A percentile compares a stretch with the other conserved stretches of the same genome.
These are phyloP conservation scores for Manduca sexta DNA, from an alignment of 1,140 invertebrate genomes.

Conservation along the genomic window DNA sequence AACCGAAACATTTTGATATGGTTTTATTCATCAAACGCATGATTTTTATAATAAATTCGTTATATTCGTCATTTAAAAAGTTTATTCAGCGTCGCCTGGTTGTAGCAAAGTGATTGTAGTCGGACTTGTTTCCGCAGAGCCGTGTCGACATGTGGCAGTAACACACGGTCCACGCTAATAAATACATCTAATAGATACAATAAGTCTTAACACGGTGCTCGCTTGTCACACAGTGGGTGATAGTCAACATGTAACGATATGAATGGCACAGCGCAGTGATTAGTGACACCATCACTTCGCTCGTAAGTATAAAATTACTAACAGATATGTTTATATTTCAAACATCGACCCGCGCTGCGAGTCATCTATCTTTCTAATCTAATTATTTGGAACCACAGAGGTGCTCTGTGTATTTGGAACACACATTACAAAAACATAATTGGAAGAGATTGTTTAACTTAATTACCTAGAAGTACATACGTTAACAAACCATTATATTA, in stretches of 20 bases:
- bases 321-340: background rate
- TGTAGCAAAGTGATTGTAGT: constrained; percentile 7
- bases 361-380: constrained; percentile 6
- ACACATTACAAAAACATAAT: constrained; percentile 17
- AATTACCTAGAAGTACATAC: constrained; percentile 23
- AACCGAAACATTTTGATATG: background rate
- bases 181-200: no score
- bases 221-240: no score
- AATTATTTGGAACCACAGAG: constrained; percentile 17
- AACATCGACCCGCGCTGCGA: background rate
- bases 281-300: no score
- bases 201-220: no score
- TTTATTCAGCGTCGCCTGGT: background rate
- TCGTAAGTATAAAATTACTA: no score
- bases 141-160: no score
- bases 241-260: no score
- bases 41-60: constrained; percentile 2
- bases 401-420: constrained; percentile 18
- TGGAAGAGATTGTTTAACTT: constrained; percentile 34
- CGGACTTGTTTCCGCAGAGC: constrained; percentile 3
- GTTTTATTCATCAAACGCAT: background rate
- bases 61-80: background rate
- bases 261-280: no score
- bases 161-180: no score
- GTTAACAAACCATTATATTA: constrained; percentile 25